Percentiles rank a stretch among this genome's conserved stretches.
Evolutionary conservation across 2,888 invertebrate species (phyloP).

Genomic region (Diaprepes abbreviatus): DNA sequence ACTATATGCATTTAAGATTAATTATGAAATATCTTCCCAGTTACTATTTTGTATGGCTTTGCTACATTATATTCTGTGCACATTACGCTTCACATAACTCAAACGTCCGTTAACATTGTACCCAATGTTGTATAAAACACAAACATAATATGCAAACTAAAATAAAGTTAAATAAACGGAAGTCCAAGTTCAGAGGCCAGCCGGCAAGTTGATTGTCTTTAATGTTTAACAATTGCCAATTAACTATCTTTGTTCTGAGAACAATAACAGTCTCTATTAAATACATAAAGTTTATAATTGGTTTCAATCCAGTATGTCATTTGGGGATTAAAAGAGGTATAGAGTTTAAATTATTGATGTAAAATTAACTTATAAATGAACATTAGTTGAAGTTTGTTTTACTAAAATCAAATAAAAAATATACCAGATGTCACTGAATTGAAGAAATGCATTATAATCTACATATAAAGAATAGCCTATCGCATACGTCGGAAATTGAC

Average conservation of each 20-base stretch:
- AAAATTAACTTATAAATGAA: conserved; percentile 6
- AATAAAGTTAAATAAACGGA: conserved; percentile 46
- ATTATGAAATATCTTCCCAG: background rate
- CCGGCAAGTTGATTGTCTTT: conserved; percentile 46
- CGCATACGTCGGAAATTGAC: no score
- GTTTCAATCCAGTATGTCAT: conserved; percentile 44
- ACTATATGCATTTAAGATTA: background rate
- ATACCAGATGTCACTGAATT: no score
- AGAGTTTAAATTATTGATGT: conserved; percentile 28
- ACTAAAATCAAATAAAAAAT: background rate
- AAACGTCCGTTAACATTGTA: conserved; percentile 7
- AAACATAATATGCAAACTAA: conserved; percentile 43
- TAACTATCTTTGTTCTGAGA: conserved; percentile 45
- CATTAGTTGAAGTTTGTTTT: conserved; percentile 8
- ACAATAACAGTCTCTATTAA: conserved; percentile 45
- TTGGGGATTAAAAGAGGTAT: conserved; percentile 37
- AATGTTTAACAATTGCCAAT: conserved; percentile 50
- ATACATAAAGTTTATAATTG: conserved; percentile 49
- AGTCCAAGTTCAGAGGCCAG: conserved; percentile 45
- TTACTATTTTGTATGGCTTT: conserved; percentile 11
- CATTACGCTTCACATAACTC: conserved; percentile 19
- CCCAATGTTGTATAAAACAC: conserved; percentile 21
- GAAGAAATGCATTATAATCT: no score
- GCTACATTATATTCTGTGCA: background rate
- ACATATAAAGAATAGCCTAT: no score